Conservation (phyloP, 2,113 vertebrate species). For the Urocynchramus pylzowi region DNA sequence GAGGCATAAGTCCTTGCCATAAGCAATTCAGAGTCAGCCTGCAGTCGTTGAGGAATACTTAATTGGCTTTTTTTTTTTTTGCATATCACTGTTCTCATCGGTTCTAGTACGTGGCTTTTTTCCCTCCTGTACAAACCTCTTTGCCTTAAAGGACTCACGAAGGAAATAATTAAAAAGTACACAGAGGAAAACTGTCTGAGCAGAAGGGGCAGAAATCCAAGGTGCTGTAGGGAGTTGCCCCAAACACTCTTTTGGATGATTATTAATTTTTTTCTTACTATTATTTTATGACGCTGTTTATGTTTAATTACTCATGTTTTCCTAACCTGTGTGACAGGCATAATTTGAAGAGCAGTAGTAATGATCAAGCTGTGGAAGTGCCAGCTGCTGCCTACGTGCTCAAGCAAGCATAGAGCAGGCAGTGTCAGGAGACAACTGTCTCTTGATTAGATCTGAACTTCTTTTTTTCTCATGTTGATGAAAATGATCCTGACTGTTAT, state of each 20-base stretch:
- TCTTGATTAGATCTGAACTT: conserved; percentile 37
- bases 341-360: conserved; percentile 35
- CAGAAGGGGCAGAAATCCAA: conserved; percentile 12
- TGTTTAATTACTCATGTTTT: conserved; percentile 56
- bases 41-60: not conserved
- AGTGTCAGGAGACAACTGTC: not conserved
- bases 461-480: conserved; percentile 15
- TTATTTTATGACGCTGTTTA: conserved; percentile 12
- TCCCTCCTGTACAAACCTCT: not conserved
- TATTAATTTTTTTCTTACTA: conserved; percentile 57
- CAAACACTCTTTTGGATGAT: conserved; percentile 18
- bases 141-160: conserved; percentile 5
- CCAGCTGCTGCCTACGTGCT: conserved; percentile 46
- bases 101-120: not conserved
- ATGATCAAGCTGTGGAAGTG: conserved; percentile 8
- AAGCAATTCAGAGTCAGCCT: not conserved
- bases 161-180: conserved; percentile 33
- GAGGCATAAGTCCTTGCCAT: not conserved
- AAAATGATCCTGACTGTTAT: conserved; percentile 10
- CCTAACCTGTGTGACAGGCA: conserved; percentile 53
- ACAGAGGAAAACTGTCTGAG: conserved; percentile 14
- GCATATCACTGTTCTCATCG: conserved; percentile 37
- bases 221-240: conserved; percentile 14
- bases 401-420: conserved; percentile 42
- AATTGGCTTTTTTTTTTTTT: not conserved